Conservation (phyloP, 2,113 vertebrate species). For the Mesocricetus auratus region DNA sequence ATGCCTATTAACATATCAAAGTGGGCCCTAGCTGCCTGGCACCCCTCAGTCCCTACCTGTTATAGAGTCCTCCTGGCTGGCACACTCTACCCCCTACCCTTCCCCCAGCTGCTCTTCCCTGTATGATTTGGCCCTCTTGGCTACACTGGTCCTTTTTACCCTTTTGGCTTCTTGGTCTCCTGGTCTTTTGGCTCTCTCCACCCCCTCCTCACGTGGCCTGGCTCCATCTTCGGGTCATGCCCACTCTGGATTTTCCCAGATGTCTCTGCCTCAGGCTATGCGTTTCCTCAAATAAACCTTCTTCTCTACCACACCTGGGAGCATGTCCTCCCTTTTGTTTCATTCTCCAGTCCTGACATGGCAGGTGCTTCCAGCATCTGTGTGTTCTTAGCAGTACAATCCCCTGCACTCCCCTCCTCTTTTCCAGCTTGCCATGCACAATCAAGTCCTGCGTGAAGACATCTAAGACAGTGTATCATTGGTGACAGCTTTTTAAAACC, state of each 20-base stretch:
- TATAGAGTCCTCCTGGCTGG: background rate
- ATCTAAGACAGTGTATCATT: background rate
- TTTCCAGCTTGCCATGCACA: background rate
- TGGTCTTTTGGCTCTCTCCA: background rate
- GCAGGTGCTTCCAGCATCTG: background rate
- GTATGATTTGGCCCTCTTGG: background rate
- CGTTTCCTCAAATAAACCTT: background rate
- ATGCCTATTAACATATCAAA: background rate
- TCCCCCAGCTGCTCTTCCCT: background rate
- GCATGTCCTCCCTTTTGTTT: background rate
- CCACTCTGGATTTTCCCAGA: background rate
- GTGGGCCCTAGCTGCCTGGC: background rate
- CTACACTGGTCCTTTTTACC: background rate
- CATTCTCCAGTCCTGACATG: background rate
- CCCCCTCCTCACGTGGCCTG: background rate
- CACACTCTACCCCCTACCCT: background rate
- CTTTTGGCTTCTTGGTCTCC: background rate
- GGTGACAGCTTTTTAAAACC: slow-evolving; percentile 15
- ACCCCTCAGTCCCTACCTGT: background rate
- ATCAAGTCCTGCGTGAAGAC: background rate
- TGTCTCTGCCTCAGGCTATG: background rate
- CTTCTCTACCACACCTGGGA: background rate
- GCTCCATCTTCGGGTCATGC: background rate
- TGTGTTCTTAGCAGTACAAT: background rate
- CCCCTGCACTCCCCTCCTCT: background rate